Base-by-base conservation (phyloP, 2,888 invertebrate species). In the Pristionchus fissidentatus region DNA sequence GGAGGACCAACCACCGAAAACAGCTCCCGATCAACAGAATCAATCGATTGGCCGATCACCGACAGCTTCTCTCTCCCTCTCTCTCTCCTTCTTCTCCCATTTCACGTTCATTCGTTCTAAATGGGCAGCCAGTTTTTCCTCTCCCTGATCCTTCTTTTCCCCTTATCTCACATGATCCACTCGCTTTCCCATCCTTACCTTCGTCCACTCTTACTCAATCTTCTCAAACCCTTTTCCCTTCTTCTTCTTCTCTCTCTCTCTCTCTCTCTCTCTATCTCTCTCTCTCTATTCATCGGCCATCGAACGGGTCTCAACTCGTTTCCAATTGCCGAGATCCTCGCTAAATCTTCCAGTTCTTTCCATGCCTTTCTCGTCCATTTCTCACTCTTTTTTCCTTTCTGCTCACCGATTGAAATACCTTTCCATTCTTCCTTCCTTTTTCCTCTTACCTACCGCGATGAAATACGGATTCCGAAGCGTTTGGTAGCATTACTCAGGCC, bases 101-200 rank as follows among this genome's bases (percentile, higher is more conserved):
- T 57, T 57, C 55, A 41, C 79, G 79, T 79, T 79, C 79, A 79
- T 57, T 77, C 75, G 75, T 77, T 77, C 79, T 57, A 57, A 79
- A 79, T 79, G 79, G 41, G 38, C 79, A 79, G 79, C 79, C 79
- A 79, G 79, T 79, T 81, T 81, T 62, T 81, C 62, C 80, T 60
- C n/a, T n/a, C 43, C 35, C 38, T 57, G 26, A 41, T 79, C 55
- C 46, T 38, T 35, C 29, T 79, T 57, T 29, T 79, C 43, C 62
- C 60, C 79, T 79, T 79, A 43, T 46, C 41, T 60, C 46, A 57
- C 60, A 55, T 79, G 55, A 60, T 62, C 81, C 73, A 49, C 52
- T 38, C 73, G n/a, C 83, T 49, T 73, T 73, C 83, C 26, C 73
- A 41, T 73, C 55, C 83, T 70, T 73, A 66, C 35, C 73, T 83